Base-by-base conservation (phyloP, 2,888 invertebrate genomes). In the Eueremaeus valkanovi region DNA sequence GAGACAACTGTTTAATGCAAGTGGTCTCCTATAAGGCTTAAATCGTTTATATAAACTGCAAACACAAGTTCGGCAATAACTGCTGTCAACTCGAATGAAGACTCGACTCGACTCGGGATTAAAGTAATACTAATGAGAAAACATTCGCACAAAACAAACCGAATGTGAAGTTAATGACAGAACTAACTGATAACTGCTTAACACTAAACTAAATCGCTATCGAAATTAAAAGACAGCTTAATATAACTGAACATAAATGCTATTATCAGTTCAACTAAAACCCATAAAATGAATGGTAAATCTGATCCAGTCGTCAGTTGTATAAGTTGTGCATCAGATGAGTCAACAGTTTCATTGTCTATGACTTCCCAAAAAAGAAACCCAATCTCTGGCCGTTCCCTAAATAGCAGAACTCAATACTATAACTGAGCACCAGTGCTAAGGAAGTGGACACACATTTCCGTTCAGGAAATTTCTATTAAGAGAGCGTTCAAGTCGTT, bases 371-470 rank as follows among this genome's bases (percentile, higher is more conserved):
- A 6, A 3, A 31, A 36, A 36, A 36, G 21, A 21, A 66, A 66
- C 36, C n/a, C 33, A 66, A 33, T 21, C 21, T 2, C 9, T 1
- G 33, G 16, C 31, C 8, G 3, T 31, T 31, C 31, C 36, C 18
- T 36, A 36, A 66, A 61, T 61, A 21, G 6, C 9, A 55, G 3
- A 11, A 24, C 6, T 24, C 21, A 61, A 33, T n/a, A 18, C 21
- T 21, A 16, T 58, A 24, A 16, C 29, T 58, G 13, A 58, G 63
- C 1, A 33, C 1, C n/a, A 33, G 63, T 36, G 63, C 36, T 66
- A 27, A 70, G 70, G 70, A 70, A 70, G 70, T 70, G 70, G 70
- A 70, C 70, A 45, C 70, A 70, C 42, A 70, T 70, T 70, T 70
- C 70, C 70, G 24, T 42, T 45, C 42, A 70, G 70, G 70, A 70